Percentiles rank a stretch among this genome's conserved stretches.
Evolutionary conservation across 2,888 invertebrate genomes (phyloP).

Genomic region (Minunthozetes semirufus): DNA sequence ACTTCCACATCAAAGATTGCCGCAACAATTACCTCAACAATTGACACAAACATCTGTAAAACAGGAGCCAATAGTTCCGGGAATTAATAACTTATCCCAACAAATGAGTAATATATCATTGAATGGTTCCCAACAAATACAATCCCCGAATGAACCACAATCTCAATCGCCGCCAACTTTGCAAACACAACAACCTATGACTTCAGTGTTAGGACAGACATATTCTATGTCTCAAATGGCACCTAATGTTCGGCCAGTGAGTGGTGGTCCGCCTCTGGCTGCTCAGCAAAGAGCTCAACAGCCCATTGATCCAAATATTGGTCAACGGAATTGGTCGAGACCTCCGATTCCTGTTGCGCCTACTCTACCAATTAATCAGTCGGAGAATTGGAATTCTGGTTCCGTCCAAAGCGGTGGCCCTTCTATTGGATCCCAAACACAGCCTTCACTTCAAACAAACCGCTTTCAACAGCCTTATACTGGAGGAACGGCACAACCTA

Average conservation of each 20-base stretch:
- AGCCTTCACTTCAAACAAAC: not conserved
- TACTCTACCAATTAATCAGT: too few species aligned
- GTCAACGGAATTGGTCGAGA: slow-evolving; percentile 12
- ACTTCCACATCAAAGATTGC: not conserved
- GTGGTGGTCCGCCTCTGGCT: not conserved
- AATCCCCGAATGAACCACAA: not conserved
- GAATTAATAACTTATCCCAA: not conserved
- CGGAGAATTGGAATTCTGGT: not conserved
- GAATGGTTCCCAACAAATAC: slow-evolving; percentile 22
- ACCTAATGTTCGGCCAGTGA: not conserved
- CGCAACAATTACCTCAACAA: slow-evolving; percentile 1
- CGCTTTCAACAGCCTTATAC: slow-evolving; percentile 3
- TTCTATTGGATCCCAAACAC: not conserved
- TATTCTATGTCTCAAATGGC: not conserved
- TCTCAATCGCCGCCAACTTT: not conserved
- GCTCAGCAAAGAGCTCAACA: not conserved
- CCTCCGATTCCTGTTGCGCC: not conserved
- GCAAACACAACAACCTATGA: not conserved
- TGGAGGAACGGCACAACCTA: slow-evolving; percentile 23
- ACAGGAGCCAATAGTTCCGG: not conserved
- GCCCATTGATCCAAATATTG: not conserved
- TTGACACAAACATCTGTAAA: not conserved
- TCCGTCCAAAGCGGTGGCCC: not conserved
- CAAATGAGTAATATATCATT: slow-evolving; percentile 25
- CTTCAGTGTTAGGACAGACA: not conserved